Conservation (phyloP, 1,140 invertebrate genomes). For the Drosophila bocki region DNA sequence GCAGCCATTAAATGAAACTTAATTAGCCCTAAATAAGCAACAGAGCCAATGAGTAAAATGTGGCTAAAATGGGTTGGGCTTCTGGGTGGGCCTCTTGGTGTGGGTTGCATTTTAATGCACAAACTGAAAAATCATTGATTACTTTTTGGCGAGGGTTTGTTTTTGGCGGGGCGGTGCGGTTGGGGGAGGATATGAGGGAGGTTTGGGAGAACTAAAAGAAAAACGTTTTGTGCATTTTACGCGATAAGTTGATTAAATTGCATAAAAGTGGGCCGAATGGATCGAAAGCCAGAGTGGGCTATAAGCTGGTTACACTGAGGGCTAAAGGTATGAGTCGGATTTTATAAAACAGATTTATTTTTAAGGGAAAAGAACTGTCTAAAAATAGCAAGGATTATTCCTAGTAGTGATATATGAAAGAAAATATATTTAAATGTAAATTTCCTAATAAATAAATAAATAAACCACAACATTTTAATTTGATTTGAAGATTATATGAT, state of each 20-base stretch:
- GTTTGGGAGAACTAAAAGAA: conserved; percentile 26
- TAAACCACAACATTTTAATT: too few relatives aligned
- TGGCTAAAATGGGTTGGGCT: conserved; percentile 36
- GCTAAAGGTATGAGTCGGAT: neutral
- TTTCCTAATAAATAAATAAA: too few relatives aligned
- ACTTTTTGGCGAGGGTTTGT: conserved; percentile 36
- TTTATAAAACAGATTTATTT: too few relatives aligned
- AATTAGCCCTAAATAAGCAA: conserved; percentile 77
- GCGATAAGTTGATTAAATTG: conserved; percentile 82
- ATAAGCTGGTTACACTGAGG: conserved; percentile 2
- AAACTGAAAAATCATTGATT: conserved; percentile 74
- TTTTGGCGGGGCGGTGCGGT: conserved; percentile 1
- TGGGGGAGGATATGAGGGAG: neutral
- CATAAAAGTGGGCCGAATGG: conserved; percentile 61
- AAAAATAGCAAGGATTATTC: neutral
- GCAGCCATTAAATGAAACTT: conserved; percentile 65
- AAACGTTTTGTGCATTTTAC: conserved; percentile 64
- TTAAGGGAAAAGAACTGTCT: neutral
- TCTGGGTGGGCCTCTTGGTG: neutral
- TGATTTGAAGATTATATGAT: too few relatives aligned
- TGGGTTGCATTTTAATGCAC: conserved; percentile 62
- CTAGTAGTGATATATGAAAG: neutral
- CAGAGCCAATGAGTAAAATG: conserved; percentile 53
- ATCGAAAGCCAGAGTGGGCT: conserved; percentile 12
- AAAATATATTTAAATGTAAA: too few relatives aligned